Conservation (phyloP, 2,888 invertebrate genomes). For the Drosophila helvetica region DNA sequence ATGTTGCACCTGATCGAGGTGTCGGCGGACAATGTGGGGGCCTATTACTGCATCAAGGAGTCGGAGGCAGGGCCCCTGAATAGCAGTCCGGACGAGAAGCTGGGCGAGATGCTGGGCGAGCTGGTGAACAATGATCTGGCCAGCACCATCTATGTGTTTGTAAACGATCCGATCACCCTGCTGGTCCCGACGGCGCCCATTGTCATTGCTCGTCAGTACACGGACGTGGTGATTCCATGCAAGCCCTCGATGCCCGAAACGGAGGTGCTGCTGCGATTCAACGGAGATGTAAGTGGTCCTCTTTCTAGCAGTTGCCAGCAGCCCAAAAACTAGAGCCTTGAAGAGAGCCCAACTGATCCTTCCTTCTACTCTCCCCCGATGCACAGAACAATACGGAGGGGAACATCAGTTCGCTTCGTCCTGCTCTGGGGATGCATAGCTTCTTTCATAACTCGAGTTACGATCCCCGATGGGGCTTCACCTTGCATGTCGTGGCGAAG, state of each 20-base stretch:
- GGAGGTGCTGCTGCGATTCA: constrained; percentile 84
- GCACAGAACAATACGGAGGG: constrained; percentile 26
- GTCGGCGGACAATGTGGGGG: constrained; percentile 85
- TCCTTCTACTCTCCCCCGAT: constrained; percentile 8
- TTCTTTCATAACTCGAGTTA: constrained; percentile 63
- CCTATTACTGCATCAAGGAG: constrained; percentile 85
- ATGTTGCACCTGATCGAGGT: constrained; percentile 84
- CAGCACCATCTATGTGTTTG: constrained; percentile 85
- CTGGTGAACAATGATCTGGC: constrained; percentile 80
- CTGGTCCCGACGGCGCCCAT: constrained; percentile 82
- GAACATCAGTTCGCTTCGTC: constrained; percentile 61
- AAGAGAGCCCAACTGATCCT: neutral
- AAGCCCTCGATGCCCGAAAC: constrained; percentile 87
- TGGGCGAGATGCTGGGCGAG: constrained; percentile 79
- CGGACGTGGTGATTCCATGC: constrained; percentile 86
- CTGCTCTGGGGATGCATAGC: constrained; percentile 41
- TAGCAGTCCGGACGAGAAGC: constrained; percentile 4
- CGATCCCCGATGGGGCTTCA: constrained; percentile 73
- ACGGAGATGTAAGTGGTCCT: constrained; percentile 81
- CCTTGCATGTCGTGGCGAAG: constrained; percentile 54
- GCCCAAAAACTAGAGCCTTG: neutral
- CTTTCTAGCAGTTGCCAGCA: neutral
- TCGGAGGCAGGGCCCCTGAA: constrained; percentile 28
- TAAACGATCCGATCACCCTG: constrained; percentile 84
- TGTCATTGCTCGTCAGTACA: constrained; percentile 83